A percentile compares a stretch with the other conserved stretches of the same genome.
These are phyloP conservation scores for Furnarius figulus DNA, from an alignment of 2,113 vertebrate species.

Conservation along the genomic window DNA sequence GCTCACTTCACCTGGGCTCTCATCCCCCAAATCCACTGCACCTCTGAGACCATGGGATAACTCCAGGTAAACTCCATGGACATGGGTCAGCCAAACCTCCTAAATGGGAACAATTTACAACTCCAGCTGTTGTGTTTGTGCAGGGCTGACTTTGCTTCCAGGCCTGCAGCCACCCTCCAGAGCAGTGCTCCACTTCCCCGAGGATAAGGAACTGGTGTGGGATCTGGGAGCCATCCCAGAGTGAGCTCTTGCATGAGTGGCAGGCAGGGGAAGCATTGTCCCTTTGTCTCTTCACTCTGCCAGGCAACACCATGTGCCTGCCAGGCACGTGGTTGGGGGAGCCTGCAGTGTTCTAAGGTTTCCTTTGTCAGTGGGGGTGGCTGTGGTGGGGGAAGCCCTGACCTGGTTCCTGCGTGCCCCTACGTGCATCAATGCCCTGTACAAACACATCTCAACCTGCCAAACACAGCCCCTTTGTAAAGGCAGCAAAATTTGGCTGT, in stretches of 20 bases:
- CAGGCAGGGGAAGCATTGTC: fast-evolving
- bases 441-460: not conserved
- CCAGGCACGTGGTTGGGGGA: fast-evolving
- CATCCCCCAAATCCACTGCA: not conserved
- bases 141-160: not conserved
- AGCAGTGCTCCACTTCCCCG: fast-evolving
- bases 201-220: fast-evolving
- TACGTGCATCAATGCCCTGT: fast-evolving
- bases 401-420: not conserved
- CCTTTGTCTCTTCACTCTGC: not conserved
- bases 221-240: not conserved
- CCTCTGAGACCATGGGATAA: not conserved
- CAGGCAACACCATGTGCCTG: not conserved
- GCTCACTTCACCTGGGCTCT: not conserved
- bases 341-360: fast-evolving
- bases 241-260: not conserved
- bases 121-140: not conserved
- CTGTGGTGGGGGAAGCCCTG: not conserved
- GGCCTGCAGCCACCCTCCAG: not conserved
- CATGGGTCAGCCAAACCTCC: not conserved
- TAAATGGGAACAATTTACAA: not conserved
- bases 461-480: not conserved
- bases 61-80: not conserved
- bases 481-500: not conserved
- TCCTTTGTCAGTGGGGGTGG: fast-evolving